A percentile compares a stretch with the other conserved stretches of the same genome.
Evolutionary conservation across 2,113 vertebrate genomes (phyloP).

Genomic region (Eurypyga helias): DNA sequence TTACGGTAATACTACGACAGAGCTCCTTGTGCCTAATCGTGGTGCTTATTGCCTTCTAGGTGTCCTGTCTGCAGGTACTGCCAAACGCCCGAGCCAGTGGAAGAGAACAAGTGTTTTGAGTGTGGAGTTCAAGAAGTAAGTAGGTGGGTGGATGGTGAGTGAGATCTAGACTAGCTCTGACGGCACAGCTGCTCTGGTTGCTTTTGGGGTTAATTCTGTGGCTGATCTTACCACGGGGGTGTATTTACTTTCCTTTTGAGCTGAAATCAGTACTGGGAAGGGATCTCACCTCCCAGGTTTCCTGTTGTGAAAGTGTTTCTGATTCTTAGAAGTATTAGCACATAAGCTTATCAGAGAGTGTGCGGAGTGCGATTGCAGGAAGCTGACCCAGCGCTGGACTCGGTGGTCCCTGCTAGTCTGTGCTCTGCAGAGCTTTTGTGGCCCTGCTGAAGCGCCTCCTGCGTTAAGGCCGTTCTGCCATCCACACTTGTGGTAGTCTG

Average conservation of each 20-base stretch:
- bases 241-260: not conserved
- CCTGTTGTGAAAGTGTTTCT: not conserved
- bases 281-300: not conserved
- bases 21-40: not conserved
- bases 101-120: conserved; percentile 99
- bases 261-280: not conserved
- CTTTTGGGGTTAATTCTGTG: not conserved
- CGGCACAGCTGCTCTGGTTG: not conserved
- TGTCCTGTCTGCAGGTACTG: conserved; percentile 98
- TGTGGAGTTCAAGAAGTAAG: conserved; percentile 98
- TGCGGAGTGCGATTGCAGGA: not conserved
- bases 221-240: not conserved
- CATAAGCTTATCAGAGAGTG: not conserved
- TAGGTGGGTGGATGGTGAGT: conserved; percentile 52
- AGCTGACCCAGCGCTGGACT: not conserved
- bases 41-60: conserved; percentile 69
- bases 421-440: not conserved
- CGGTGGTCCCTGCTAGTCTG: not conserved
- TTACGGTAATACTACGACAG: not conserved
- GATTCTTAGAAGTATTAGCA: not conserved
- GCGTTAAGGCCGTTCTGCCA: not conserved
- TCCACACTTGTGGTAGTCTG: too few species aligned
- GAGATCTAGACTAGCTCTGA: not conserved
- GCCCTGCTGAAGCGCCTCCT: not conserved
- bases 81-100: conserved; percentile 96